phyloP scores from a whole-genome alignment of 1,140 invertebrate species.

The Diachasma alloeum region DNA sequence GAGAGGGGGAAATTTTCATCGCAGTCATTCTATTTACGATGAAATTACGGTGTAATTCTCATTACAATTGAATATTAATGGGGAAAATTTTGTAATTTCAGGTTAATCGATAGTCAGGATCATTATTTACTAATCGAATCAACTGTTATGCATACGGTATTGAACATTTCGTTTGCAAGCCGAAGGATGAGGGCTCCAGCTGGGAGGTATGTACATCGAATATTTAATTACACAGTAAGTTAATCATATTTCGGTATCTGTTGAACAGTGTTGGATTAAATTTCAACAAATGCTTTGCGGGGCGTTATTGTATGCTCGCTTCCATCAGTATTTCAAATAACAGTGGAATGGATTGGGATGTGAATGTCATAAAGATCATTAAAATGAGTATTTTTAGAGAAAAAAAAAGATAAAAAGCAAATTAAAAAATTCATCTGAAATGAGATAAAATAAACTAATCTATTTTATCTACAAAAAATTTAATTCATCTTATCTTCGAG shows the following conservation, averaged over 20 bases:
- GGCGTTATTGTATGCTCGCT: too few relatives aligned
- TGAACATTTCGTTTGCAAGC: neutral
- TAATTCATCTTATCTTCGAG: too few relatives aligned
- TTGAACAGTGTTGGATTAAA: neutral
- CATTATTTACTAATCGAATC: neutral
- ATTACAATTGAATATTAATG: neutral
- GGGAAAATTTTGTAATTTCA: neutral
- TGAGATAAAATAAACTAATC: too few relatives aligned
- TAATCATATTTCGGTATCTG: neutral
- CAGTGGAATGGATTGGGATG: too few relatives aligned
- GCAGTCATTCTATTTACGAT: too few relatives aligned
- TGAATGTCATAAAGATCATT: too few relatives aligned
- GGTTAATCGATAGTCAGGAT: neutral
- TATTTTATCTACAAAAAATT: too few relatives aligned
- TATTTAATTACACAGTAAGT: neutral
- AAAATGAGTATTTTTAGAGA: too few relatives aligned
- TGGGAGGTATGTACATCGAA: neutral
- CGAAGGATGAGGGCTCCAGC: neutral
- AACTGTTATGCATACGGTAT: neutral
- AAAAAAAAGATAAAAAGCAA: too few relatives aligned
- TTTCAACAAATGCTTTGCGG: neutral
- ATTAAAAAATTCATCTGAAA: too few relatives aligned
- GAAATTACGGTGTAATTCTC: neutral
- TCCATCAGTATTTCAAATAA: too few relatives aligned
- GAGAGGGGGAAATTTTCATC: too few relatives aligned